Base-by-base conservation (phyloP, 2,113 vertebrate species). In the Dolichotis patagonum region DNA sequence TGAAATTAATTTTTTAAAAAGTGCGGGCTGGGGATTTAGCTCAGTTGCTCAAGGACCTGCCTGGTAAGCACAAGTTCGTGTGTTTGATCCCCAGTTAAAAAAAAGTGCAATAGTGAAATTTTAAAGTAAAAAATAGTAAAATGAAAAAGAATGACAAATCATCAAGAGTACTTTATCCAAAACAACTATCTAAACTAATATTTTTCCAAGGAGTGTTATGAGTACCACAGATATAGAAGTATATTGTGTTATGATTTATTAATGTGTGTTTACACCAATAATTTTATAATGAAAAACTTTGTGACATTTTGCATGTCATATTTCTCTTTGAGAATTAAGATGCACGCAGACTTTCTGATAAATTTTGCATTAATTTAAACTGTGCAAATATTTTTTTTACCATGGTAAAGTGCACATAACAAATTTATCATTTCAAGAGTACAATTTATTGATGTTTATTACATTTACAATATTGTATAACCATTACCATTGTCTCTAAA, bases 231-330 rank as follows among this genome's bases (percentile, higher is more conserved):
- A 81, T 63, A 73, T 10, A 24, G 8, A 83, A 60, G 26, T 75
- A 30, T 83, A 0, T n/a, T 91, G 30, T 82, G 1, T 54, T 93
- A n/a, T 84, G 26, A 90, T 81, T 95, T 89, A 58, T 56, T 69
- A 85, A 56, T 62, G 22, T 62, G 22, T 90, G 2, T 75, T 96
- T 89, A 80, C 32, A 9, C 17, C 26, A 65, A 58, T 16, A 78
- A 5, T 81, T 92, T 88, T 94, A 88, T 26, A 84, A 86, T 54
- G 41, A 96, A 95, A 78, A 83, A 92, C 90, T 58, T 85, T 71
- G 16, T 10, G 3, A 80, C 80, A 87, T 92, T 87, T 16, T 92
- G 2, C 43, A 88, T 58, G 14, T 24, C 62, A 49, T 84, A 80
- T 35, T 89, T 17, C 13, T 6, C 7, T 73, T 32, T 89, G 17